phyloP scores from a whole-genome alignment of 2,797 vertebrate species.

The Triplophysa yarkandensis region DNA sequence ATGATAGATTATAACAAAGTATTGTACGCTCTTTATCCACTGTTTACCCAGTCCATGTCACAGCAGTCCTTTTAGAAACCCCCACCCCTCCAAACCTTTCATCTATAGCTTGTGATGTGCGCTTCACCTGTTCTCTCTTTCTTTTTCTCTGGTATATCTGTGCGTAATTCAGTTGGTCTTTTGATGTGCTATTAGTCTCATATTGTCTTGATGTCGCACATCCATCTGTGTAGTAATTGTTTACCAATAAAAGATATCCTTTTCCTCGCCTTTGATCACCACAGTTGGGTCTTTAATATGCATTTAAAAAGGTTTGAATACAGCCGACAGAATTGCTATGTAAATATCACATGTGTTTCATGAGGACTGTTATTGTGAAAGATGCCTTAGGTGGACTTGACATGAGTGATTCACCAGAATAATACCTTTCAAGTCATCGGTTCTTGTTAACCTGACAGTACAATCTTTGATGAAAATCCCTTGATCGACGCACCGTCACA shows the following conservation, averaged over 20 bases:
- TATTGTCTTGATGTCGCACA: conserved; percentile 64
- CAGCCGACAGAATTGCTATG: conserved; percentile 29
- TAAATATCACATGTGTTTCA: conserved; percentile 42
- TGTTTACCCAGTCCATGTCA: conserved; percentile 14
- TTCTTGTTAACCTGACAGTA: conserved; percentile 10
- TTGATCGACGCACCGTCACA: neutral
- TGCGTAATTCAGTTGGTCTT: conserved; percentile 50
- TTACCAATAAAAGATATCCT: conserved; percentile 53
- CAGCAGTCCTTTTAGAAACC: conserved; percentile 3
- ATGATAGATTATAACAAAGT: conserved; percentile 19
- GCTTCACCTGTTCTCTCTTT: conserved; percentile 16
- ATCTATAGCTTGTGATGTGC: conserved; percentile 59
- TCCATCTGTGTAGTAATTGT: conserved; percentile 57
- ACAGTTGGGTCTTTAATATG: conserved; percentile 51
- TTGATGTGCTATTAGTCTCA: conserved; percentile 68
- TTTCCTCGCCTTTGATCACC: conserved; percentile 62
- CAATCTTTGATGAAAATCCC: conserved; percentile 18
- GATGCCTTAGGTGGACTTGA: conserved; percentile 36
- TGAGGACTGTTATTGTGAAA: conserved; percentile 17
- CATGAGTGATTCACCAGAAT: neutral
- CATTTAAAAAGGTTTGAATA: conserved; percentile 55
- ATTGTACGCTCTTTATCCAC: conserved; percentile 11
- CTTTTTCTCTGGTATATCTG: conserved; percentile 27
- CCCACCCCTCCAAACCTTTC: conserved; percentile 47
- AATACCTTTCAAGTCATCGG: conserved; percentile 21